Evolutionary conservation across 2,888 invertebrate genomes (phyloP).

Genomic region (Lydus trimaculatus): DNA sequence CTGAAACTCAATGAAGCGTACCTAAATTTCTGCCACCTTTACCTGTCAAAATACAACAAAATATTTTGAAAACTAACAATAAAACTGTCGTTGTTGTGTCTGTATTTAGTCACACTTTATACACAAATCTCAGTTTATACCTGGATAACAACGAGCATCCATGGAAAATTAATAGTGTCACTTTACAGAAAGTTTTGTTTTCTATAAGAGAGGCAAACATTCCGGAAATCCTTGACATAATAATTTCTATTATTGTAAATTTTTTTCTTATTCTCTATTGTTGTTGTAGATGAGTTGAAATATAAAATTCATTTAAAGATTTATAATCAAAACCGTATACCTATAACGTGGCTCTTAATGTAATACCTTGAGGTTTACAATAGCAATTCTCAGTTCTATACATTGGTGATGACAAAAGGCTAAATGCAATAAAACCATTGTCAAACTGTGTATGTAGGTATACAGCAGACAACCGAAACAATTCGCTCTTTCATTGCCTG

Average conservation of each 20-base stretch:
- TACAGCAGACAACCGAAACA: conserved; percentile 38
- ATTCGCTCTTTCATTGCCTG: conserved; percentile 32
- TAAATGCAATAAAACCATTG: conserved; percentile 43
- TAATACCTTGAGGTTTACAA: conserved; percentile 32
- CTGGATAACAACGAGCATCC: conserved; percentile 18
- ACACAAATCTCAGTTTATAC: conserved; percentile 21
- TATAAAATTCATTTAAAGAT: conserved; percentile 14
- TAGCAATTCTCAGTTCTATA: conserved; percentile 25
- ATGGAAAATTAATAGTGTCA: conserved; percentile 19
- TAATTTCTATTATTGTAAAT: conserved; percentile 6
- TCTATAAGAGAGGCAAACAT: background rate
- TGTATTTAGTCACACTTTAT: conserved; percentile 28
- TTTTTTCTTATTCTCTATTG: too few relatives aligned
- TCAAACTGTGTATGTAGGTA: conserved; percentile 20
- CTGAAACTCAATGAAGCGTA: conserved; percentile 24
- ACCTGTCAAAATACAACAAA: conserved; percentile 55
- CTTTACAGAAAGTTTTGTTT: background rate
- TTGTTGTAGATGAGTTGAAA: background rate
- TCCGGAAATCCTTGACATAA: conserved; percentile 25
- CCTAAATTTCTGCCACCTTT: conserved; percentile 42
- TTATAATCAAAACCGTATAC: conserved; percentile 15
- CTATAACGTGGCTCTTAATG: too few relatives aligned
- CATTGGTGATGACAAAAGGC: conserved; percentile 35
- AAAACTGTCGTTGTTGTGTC: conserved; percentile 20
- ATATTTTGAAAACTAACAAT: conserved; percentile 42